These are phyloP conservation scores for Trachelus stipa DNA, from an alignment of 2,888 invertebrate species.

Conservation along the genomic window DNA sequence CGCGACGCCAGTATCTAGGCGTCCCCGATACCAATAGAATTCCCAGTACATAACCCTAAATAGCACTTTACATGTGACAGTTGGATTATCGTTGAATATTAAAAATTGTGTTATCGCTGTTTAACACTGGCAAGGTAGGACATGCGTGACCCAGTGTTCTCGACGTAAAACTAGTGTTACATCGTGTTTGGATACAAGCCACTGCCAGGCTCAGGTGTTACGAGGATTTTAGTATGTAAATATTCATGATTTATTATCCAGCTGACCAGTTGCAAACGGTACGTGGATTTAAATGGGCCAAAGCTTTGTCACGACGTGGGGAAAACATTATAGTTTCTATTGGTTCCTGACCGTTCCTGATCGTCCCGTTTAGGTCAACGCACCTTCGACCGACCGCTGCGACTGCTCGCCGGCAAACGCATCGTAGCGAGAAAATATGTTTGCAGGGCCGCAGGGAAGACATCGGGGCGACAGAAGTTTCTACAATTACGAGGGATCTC, in stretches of 20 bases:
- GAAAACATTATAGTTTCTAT: neutral
- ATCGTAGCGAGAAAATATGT: slow-evolving; percentile 22
- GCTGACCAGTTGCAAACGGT: neutral
- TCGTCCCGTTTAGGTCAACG: slow-evolving; percentile 22
- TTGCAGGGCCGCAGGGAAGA: neutral
- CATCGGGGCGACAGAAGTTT: slow-evolving; percentile 7
- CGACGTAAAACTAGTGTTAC: neutral
- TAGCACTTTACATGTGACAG: neutral
- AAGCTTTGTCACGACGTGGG: neutral
- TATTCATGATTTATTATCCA: neutral
- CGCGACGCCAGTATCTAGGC: too few relatives aligned
- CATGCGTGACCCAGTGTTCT: neutral
- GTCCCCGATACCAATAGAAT: neutral
- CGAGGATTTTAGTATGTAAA: neutral
- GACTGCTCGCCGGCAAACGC: slow-evolving; percentile 5
- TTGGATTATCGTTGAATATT: neutral
- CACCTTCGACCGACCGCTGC: slow-evolving; percentile 16
- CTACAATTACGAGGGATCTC: neutral
- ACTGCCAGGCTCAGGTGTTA: neutral
- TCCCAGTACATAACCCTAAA: neutral
- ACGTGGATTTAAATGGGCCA: neutral
- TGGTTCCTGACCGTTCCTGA: neutral
- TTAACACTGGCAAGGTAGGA: neutral
- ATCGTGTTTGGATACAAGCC: neutral
- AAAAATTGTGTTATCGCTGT: neutral